These are phyloP conservation scores for Myotis findleyi DNA, from an alignment of 2,797 vertebrate genomes.

Conservation along the genomic window DNA sequence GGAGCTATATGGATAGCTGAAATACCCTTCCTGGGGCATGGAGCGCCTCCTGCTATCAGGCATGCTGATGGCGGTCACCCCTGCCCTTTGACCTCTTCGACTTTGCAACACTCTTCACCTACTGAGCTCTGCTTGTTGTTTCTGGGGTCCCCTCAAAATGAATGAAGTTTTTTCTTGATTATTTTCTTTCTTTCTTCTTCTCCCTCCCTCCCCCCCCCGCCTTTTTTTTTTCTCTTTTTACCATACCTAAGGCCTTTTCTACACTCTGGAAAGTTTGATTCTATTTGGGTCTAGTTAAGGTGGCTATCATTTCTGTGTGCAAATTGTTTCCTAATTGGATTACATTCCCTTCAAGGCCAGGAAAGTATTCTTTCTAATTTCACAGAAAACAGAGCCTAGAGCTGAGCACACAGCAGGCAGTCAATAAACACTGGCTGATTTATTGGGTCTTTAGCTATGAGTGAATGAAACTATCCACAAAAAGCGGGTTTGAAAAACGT, in stretches of 20 bases:
- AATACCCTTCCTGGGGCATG: rapidly evolving
- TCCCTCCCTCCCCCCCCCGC: too few relatives aligned
- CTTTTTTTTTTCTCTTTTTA: not conserved
- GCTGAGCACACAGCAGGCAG: not conserved
- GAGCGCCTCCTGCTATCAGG: not conserved
- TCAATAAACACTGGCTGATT: constrained; percentile 2
- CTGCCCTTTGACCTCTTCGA: not conserved
- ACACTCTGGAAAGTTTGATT: not conserved
- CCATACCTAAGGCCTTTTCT: not conserved
- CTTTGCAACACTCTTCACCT: not conserved
- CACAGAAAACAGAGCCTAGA: not conserved
- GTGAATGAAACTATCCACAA: constrained; percentile 40
- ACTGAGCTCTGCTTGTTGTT: not conserved
- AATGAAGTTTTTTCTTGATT: not conserved
- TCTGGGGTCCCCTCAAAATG: not conserved
- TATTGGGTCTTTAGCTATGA: constrained; percentile 25
- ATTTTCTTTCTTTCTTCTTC: not conserved
- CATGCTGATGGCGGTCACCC: rapidly evolving
- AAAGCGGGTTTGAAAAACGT: constrained; percentile 51
- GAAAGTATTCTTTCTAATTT: constrained; percentile 2
- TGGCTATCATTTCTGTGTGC: not conserved
- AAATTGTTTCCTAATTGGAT: not conserved
- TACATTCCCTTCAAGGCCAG: not conserved
- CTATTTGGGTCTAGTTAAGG: not conserved
- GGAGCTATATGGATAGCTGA: too few relatives aligned